Evolutionary conservation across 2,797 vertebrate species (phyloP).

Genomic region (Anguilla obscura): DNA sequence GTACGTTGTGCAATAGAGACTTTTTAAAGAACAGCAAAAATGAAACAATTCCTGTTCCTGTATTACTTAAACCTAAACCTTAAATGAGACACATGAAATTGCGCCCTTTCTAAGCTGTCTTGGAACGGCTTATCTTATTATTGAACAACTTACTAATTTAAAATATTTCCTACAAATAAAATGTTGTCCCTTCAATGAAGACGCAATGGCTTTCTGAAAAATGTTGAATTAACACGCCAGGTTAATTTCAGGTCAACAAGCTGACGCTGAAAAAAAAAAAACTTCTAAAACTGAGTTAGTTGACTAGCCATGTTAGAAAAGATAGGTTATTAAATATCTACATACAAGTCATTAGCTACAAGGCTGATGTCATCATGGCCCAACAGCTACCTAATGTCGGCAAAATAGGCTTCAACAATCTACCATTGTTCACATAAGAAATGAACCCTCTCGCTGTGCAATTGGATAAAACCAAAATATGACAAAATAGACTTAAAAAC

Average conservation of each 20-base stretch:
- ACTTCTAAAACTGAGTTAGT: background rate
- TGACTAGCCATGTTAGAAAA: background rate
- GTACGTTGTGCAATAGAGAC: background rate
- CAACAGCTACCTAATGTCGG: background rate
- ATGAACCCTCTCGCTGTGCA: no score
- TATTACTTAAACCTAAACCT: background rate
- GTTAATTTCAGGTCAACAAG: background rate
- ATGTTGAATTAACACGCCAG: no score
- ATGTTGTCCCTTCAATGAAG: background rate
- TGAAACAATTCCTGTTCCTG: background rate
- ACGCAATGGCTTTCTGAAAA: no score
- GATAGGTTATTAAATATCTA: background rate
- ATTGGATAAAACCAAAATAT: no score
- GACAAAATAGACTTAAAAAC: background rate
- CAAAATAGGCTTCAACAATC: background rate
- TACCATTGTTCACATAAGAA: background rate
- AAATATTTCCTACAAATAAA: background rate
- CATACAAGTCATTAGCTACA: background rate
- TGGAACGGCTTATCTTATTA: background rate
- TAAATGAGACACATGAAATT: background rate
- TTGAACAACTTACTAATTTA: background rate
- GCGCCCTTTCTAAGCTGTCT: background rate
- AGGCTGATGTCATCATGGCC: background rate
- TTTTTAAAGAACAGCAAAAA: background rate
- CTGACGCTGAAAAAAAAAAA: no score